A percentile compares a stretch with the other conserved stretches of the same genome.
Evolutionary conservation across 2,797 vertebrate genomes (phyloP).

Genomic region (Fringilla coelebs): DNA sequence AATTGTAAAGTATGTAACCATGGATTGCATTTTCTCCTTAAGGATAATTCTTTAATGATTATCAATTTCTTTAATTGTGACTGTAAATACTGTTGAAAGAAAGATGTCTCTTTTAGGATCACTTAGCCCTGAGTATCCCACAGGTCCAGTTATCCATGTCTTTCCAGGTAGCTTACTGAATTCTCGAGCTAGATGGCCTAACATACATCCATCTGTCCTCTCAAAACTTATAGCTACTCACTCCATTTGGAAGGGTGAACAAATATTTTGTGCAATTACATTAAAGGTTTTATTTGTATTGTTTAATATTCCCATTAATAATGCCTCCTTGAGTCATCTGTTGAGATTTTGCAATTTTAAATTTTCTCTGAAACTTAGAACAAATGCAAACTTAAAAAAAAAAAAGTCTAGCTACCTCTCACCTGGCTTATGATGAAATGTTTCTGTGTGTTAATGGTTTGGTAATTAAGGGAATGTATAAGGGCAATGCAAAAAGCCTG

Average conservation of each 20-base stretch:
- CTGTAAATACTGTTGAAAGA: not conserved
- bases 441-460: constrained; percentile 55
- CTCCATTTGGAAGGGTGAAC: constrained; percentile 1
- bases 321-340: constrained; percentile 47
- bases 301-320: constrained; percentile 65
- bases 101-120: not conserved
- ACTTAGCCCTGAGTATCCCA: not conserved
- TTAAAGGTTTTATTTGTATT: constrained; percentile 59
- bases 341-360: constrained; percentile 52
- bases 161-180: constrained; percentile 3
- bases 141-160: not conserved
- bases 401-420: constrained; percentile 2
- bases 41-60: not conserved
- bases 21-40: not conserved
- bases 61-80: not conserved
- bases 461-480: constrained; percentile 59
- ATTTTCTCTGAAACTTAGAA: constrained; percentile 63
- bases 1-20: not conserved
- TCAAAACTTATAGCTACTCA: not conserved
- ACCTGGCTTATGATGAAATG: constrained; percentile 53
- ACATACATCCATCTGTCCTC: not conserved
- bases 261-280: constrained; percentile 54
- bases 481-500: constrained; percentile 10
- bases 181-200: not conserved
- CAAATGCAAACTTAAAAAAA: constrained; percentile 43